Percentiles rank a stretch among this genome's conserved stretches.
Conservation (phyloP, 2,797 vertebrate genomes). For the Phalloptychus januarius region DNA sequence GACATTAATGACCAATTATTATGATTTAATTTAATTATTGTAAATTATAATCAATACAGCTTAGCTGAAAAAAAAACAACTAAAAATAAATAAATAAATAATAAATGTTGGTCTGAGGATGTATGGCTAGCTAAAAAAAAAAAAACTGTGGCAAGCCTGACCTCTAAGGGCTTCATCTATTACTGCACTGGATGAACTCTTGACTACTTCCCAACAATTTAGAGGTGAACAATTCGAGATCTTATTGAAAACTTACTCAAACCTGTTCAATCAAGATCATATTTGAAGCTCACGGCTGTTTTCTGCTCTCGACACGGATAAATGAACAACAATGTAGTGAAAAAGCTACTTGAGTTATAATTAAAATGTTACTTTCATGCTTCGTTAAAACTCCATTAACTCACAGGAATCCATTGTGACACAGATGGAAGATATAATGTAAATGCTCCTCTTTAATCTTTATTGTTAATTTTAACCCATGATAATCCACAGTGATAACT, state of each 20-base stretch:
- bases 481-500: not conserved
- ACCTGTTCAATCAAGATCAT: not conserved
- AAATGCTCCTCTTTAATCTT: not conserved
- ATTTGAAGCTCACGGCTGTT: not conserved
- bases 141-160: conserved; percentile 57
- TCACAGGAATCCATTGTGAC: not conserved
- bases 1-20: conserved; percentile 7
- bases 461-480: conserved; percentile 1
- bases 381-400: not conserved
- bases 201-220: not conserved
- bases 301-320: not conserved
- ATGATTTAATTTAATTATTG: not conserved
- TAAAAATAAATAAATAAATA: not conserved
- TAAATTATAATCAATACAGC: conserved; percentile 2
- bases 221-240: not conserved
- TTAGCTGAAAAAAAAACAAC: not conserved
- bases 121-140: not conserved
- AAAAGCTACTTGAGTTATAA: not conserved
- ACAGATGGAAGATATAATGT: not conserved
- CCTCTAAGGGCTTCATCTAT: conserved; percentile 58
- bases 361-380: not conserved
- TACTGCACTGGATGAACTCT: conserved; percentile 34
- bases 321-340: not conserved
- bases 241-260: not conserved
- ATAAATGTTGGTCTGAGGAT: conserved; percentile 2